A percentile compares a stretch with the other conserved stretches of the same genome.
Evolutionary conservation across 2,797 vertebrate species (phyloP).

Genomic region (Vultur gryphus): DNA sequence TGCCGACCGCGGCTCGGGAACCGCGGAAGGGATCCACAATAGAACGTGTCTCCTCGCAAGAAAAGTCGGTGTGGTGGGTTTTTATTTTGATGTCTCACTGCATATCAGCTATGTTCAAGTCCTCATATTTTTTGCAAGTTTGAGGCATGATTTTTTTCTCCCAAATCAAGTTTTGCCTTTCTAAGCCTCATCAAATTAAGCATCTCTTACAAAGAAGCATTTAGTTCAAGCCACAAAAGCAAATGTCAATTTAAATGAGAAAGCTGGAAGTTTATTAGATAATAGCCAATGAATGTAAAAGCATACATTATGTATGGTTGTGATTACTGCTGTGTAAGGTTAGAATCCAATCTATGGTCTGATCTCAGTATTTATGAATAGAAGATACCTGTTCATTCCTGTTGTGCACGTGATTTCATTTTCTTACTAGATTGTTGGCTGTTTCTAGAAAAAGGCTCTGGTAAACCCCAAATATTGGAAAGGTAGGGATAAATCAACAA

Average conservation of each 20-base stretch:
- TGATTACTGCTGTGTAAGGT: not conserved
- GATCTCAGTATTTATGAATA: not conserved
- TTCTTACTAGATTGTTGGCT: not conserved
- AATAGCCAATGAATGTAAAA: not conserved
- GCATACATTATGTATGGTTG: not conserved
- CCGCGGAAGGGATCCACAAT: rapidly evolving
- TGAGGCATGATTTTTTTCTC: not conserved
- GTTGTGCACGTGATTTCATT: not conserved
- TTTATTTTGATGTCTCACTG: rapidly evolving
- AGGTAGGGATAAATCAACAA: not conserved
- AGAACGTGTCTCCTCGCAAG: rapidly evolving
- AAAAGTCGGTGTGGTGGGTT: rapidly evolving
- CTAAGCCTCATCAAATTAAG: not conserved
- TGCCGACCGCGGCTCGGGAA: rapidly evolving
- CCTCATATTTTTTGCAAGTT: not conserved
- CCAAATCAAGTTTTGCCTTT: not conserved
- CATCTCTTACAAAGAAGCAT: not conserved
- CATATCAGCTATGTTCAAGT: rapidly evolving
- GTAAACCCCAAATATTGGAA: not conserved
- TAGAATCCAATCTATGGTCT: not conserved
- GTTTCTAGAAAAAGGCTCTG: not conserved
- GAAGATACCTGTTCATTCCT: not conserved
- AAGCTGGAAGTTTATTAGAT: not conserved
- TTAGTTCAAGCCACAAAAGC: not conserved
- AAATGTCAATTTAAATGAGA: not conserved